Conservation (phyloP, 2,113 vertebrate species). For the Leucopsar rothschildi region DNA sequence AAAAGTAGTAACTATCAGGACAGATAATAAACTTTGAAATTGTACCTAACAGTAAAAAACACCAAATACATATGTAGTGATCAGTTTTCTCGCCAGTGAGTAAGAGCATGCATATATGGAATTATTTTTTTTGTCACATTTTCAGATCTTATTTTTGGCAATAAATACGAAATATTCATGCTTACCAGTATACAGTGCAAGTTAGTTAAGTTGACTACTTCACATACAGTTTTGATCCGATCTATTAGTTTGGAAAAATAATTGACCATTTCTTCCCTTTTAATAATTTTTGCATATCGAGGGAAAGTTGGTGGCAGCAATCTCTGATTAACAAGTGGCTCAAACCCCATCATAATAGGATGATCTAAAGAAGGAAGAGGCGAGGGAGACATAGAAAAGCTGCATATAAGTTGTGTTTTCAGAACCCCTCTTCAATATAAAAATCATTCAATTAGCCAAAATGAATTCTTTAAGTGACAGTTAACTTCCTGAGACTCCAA, state of each 20-base stretch:
- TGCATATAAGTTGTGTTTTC: not conserved
- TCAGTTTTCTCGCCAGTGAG: not conserved
- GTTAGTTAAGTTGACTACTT: slow-evolving; percentile 94
- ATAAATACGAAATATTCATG: not conserved
- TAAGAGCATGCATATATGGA: not conserved
- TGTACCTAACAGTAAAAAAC: not conserved
- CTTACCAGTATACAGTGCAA: slow-evolving; percentile 96
- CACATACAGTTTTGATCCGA: slow-evolving; percentile 96
- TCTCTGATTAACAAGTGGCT: slow-evolving; percentile 97
- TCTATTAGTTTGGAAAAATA: slow-evolving; percentile 97
- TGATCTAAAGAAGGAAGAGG: slow-evolving; percentile 80
- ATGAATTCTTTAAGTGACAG: not conserved
- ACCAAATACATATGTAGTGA: not conserved
- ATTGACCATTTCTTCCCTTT: slow-evolving; percentile 96
- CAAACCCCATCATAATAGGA: slow-evolving; percentile 99
- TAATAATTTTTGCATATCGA: slow-evolving; percentile 98
- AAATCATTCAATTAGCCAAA: not conserved
- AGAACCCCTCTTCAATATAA: not conserved
- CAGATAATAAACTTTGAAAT: not conserved
- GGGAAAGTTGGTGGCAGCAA: slow-evolving; percentile 96
- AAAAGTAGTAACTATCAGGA: not conserved
- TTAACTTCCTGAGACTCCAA: not conserved
- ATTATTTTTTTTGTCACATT: not conserved
- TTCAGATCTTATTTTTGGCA: not conserved
- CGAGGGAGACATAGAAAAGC: not conserved